These are phyloP conservation scores for Pseudoatta argentina DNA, from an alignment of 1,140 invertebrate genomes.

Conservation along the genomic window DNA sequence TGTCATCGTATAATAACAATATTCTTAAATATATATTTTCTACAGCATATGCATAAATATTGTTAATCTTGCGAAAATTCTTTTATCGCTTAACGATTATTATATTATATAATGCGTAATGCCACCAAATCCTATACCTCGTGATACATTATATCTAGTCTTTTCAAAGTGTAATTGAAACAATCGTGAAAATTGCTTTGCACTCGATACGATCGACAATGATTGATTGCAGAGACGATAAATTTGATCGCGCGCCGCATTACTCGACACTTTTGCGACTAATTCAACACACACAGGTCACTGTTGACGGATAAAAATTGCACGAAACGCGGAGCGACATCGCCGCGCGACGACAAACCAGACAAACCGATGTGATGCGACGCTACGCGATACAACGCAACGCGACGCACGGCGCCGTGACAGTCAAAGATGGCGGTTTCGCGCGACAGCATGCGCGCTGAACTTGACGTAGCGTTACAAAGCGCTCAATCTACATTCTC, in stretches of 20 bases:
- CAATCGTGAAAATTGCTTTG: neutral
- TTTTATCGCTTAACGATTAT: neutral
- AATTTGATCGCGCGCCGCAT: neutral
- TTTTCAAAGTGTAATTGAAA: neutral
- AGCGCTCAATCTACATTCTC: neutral
- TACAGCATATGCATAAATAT: neutral
- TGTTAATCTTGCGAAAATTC: neutral
- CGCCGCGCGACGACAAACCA: neutral
- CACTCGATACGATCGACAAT: neutral
- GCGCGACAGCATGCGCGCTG: constrained; percentile 40
- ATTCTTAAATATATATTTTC: neutral
- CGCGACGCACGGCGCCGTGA: neutral
- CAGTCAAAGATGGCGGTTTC: constrained; percentile 39
- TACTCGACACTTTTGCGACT: constrained; percentile 8
- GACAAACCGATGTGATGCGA: neutral
- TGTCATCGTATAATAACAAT: neutral
- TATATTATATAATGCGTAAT: no score
- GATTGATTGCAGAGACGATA: neutral
- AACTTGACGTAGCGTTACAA: constrained; percentile 19
- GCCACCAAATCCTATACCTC: neutral
- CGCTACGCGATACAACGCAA: neutral
- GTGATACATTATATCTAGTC: neutral
- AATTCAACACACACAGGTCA: neutral
- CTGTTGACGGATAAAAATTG: neutral
- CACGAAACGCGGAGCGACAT: constrained; percentile 6